These are phyloP conservation scores for Propithecus coquereli DNA, from an alignment of 2,113 vertebrate species.

Conservation along the genomic window DNA sequence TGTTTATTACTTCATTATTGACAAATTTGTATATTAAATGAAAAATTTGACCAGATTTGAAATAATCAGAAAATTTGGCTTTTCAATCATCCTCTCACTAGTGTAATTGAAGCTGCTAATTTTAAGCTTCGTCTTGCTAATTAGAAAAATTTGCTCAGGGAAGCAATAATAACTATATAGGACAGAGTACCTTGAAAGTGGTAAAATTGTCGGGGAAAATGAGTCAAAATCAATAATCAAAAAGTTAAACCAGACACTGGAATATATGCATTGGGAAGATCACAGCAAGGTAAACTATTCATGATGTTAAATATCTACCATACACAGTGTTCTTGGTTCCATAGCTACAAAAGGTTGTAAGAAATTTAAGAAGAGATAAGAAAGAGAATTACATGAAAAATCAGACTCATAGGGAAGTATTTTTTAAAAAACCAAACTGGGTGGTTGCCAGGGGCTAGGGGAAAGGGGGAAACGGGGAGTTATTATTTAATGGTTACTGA, in stretches of 20 bases:
- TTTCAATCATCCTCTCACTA: background rate
- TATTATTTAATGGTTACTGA: background rate
- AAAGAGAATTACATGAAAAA: background rate
- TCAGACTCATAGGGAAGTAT: background rate
- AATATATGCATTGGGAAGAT: background rate
- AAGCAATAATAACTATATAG: background rate
- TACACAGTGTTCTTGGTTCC: background rate
- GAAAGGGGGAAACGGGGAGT: background rate
- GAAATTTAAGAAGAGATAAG: background rate
- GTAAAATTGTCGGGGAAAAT: background rate
- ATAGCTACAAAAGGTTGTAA: background rate
- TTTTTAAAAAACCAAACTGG: background rate
- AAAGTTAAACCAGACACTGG: background rate
- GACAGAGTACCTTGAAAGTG: background rate
- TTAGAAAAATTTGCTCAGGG: background rate
- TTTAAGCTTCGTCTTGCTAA: background rate
- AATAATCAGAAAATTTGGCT: conserved; percentile 25
- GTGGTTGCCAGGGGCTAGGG: background rate
- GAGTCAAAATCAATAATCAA: background rate
- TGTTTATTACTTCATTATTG: background rate
- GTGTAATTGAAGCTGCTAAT: background rate
- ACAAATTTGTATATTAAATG: background rate
- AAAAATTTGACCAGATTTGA: background rate
- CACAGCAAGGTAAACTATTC: background rate
- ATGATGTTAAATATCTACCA: background rate